Evolutionary conservation across 2,113 vertebrate genomes (phyloP), one percentile per base, ranked within the genome.

Genomic region (Planiliza haematocheilus): DNA sequence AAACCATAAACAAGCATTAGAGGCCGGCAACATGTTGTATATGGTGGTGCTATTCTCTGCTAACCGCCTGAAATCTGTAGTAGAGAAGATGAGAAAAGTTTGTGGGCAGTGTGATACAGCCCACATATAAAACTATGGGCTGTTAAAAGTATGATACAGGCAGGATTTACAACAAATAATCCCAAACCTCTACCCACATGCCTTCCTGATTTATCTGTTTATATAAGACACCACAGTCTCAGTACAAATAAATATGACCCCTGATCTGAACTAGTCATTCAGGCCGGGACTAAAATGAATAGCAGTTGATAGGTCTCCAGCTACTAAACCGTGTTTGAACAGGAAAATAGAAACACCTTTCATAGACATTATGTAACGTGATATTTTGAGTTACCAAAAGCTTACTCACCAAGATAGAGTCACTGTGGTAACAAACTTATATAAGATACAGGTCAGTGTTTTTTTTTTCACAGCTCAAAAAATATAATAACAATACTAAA

Each of bases 101-200:
- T 75, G 21, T 41, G 18, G 20, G 34, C 13, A 79, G 51, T 45
- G 12, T 67, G 70, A 68, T 30, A 43, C 13, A 53, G 12, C 9
- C 36, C 17, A 21, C 17, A 17, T 14, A 51, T 56, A 21, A n/a
- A 69, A 74, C 45, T 55, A 16, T 9, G 46, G 20, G n/a, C 52
- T 62, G 38, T 70, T 51, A 64, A 53, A 79, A 30, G 51, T 64
- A 71, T 30, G 9, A 77, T 39, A 45, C 4, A 43, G 46, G 17
- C 16, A 0, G 21, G 39, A 6, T 34, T 41, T 3, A 43, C 51
- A 75, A 74, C 18, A 74, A 10, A 38, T 30, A 70, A 20, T 13
- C 30, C 16, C 48, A 18, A 70, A 80, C 38, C 20, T 74, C 66
- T 64, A 42, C 81, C 77, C 53, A 74, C 76, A 69, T 8, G 30